phyloP scores from a whole-genome alignment of 2,113 vertebrate genomes.

The Protobothrops mucrosquamatus region DNA sequence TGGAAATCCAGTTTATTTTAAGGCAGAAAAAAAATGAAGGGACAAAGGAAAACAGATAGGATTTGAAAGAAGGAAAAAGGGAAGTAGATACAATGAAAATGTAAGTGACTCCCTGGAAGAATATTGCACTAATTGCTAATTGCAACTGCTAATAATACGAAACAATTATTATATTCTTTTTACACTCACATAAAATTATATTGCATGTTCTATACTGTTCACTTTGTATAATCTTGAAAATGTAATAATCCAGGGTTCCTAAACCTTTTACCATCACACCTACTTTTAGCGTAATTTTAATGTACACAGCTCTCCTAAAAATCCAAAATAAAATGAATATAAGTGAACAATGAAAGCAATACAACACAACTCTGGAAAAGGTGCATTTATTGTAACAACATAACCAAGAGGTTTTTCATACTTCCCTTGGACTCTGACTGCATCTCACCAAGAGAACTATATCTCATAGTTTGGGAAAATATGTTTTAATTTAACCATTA shows the following conservation, averaged over 20 bases:
- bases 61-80: neutral
- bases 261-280: neutral
- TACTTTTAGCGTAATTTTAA: neutral
- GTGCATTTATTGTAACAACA: neutral
- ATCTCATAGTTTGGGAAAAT: neutral
- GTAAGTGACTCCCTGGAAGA: neutral
- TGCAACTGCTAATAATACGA: neutral
- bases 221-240: neutral
- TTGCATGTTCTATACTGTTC: neutral
- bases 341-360: neutral
- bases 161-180: neutral
- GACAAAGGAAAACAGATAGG: neutral
- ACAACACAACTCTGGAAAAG: neutral
- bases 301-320: neutral
- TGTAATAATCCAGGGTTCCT: neutral
- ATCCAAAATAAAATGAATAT: neutral
- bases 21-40: neutral
- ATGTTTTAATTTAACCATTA: neutral
- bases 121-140: neutral
- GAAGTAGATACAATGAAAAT: neutral
- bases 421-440: neutral
- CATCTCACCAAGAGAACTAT: neutral
- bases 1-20: neutral
- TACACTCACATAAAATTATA: neutral
- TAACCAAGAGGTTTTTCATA: neutral